These are phyloP conservation scores for Dyspetes luteomarginatus DNA, from an alignment of 2,888 invertebrate genomes.

Conservation along the genomic window DNA sequence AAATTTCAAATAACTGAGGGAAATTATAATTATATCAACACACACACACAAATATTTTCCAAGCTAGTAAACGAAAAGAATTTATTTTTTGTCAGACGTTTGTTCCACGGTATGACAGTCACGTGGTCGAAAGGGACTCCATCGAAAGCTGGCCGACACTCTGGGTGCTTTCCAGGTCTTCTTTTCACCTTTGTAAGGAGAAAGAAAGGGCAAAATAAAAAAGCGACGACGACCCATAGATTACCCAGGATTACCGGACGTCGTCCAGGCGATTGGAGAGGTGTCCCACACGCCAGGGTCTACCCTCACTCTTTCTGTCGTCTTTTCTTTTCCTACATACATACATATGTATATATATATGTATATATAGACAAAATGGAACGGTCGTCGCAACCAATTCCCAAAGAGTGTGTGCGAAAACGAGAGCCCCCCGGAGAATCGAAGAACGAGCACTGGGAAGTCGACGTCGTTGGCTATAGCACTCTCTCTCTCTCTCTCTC, in stretches of 20 bases:
- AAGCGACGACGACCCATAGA: slow-evolving; percentile 53
- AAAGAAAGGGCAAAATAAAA: slow-evolving; percentile 40
- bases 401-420: slow-evolving; percentile 60
- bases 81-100: too few species aligned
- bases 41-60: too few species aligned
- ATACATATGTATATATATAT: slow-evolving; percentile 16
- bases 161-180: neutral
- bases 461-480: slow-evolving; percentile 19
- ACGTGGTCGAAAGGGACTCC: too few species aligned
- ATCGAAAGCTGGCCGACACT: neutral
- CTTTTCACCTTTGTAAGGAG: neutral
- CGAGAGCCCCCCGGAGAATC: slow-evolving; percentile 31
- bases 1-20: too few species aligned
- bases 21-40: too few species aligned
- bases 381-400: slow-evolving; percentile 59
- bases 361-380: slow-evolving; percentile 36
- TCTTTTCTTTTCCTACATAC: slow-evolving; percentile 16
- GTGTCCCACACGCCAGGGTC: slow-evolving; percentile 52
- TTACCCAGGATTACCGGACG: slow-evolving; percentile 64
- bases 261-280: slow-evolving; percentile 61
- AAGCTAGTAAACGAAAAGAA: too few species aligned
- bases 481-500: slow-evolving; percentile 28
- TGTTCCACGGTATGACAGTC: too few species aligned
- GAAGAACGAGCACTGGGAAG: slow-evolving; percentile 68
- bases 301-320: slow-evolving; percentile 39